A percentile compares a stretch with the other conserved stretches of the same genome.
phyloP scores from a whole-genome alignment of 2,113 vertebrate genomes.

The Ibidorhyncha struthersii region DNA sequence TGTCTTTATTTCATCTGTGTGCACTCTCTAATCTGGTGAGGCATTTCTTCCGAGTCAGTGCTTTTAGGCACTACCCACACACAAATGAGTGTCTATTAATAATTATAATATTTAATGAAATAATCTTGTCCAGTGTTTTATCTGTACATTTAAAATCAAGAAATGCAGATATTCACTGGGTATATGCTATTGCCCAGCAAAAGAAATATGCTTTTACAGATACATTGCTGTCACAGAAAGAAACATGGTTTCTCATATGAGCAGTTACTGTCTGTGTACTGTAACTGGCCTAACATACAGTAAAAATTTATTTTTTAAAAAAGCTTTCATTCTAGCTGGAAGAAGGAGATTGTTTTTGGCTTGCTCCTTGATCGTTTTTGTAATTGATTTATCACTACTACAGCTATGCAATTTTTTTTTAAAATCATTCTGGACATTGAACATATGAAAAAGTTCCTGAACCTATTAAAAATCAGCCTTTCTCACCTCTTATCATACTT shows the following conservation, averaged over 20 bases:
- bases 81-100: constrained; percentile 41
- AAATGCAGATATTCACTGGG: background rate
- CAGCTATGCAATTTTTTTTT: background rate
- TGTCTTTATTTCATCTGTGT: background rate
- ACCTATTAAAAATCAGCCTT: background rate
- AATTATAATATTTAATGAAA: constrained; percentile 43
- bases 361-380: constrained; percentile 6
- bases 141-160: background rate
- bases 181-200: background rate
- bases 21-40: background rate
- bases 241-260: background rate
- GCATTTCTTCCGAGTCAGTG: background rate
- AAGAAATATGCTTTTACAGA: background rate
- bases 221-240: background rate
- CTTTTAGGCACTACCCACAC: constrained; percentile 23
- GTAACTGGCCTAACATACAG: background rate
- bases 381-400: background rate
- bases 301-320: background rate
- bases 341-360: background rate
- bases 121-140: background rate
- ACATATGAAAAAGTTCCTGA: background rate
- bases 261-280: background rate
- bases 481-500: background rate
- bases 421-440: background rate
- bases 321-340: background rate